phyloP scores from a whole-genome alignment of 2,888 invertebrate species.

The Elmis aenea region DNA sequence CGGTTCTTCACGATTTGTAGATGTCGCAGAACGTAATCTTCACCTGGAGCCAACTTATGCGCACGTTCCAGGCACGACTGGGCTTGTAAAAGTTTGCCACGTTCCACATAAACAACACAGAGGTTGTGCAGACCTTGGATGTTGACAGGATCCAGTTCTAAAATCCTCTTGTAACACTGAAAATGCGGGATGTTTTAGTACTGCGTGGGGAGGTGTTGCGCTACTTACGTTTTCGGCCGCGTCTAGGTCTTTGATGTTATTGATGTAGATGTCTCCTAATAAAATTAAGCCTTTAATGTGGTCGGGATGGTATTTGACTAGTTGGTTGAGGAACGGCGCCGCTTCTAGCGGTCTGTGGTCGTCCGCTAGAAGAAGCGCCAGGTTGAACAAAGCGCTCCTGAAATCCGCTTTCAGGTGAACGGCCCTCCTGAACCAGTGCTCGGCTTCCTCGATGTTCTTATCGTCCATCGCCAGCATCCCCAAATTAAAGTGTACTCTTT shows the following conservation, averaged over 20 bases:
- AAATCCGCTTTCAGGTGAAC: conserved; percentile 85
- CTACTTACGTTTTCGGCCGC: conserved; percentile 84
- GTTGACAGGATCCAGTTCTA: conserved; percentile 83
- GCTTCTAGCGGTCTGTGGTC: conserved; percentile 84
- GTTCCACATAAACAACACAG: conserved; percentile 92
- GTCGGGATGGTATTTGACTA: conserved; percentile 86
- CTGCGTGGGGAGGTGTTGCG: background rate
- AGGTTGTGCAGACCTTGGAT: conserved; percentile 93
- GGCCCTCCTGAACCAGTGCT: conserved; percentile 86
- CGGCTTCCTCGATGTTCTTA: conserved; percentile 80
- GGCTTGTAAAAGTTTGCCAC: conserved; percentile 79
- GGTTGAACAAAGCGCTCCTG: conserved; percentile 89
- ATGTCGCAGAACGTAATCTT: conserved; percentile 87
- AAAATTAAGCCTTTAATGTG: conserved; percentile 92
- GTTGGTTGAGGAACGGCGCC: conserved; percentile 84
- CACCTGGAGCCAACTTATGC: conserved; percentile 76
- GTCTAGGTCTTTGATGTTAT: conserved; percentile 88
- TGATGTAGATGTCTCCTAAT: conserved; percentile 93
- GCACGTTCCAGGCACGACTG: conserved; percentile 80
- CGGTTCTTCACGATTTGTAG: conserved; percentile 80
- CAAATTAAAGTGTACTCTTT: conserved; percentile 89
- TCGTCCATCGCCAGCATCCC: conserved; percentile 98
- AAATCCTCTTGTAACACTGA: conserved; percentile 84
- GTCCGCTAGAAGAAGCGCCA: conserved; percentile 86
- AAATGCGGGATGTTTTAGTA: conserved; percentile 23